Percentiles rank a stretch among this genome's conserved stretches.
These are phyloP conservation scores for Scelioninae gen. 1 DNA, from an alignment of 2,888 invertebrate species.

Conservation along the genomic window DNA sequence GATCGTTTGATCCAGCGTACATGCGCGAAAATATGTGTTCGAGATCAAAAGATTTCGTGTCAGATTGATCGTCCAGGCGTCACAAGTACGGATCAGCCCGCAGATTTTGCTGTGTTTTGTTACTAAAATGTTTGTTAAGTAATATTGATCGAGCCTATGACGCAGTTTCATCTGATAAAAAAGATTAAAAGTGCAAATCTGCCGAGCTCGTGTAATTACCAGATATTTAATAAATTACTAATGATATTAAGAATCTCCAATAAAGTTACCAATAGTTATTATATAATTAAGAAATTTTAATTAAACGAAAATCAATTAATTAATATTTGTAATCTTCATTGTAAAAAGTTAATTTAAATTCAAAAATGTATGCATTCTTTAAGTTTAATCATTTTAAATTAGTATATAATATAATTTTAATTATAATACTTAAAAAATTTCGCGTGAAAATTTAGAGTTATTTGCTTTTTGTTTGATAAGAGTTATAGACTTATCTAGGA, in stretches of 20 bases:
- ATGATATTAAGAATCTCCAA: not conserved
- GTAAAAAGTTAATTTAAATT: too few relatives aligned
- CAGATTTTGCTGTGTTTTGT: slow-evolving; percentile 37
- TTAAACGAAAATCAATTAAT: not conserved
- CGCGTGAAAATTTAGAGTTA: too few relatives aligned
- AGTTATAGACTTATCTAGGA: too few relatives aligned
- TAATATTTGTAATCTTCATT: too few relatives aligned
- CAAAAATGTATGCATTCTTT: too few relatives aligned
- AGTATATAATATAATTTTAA: too few relatives aligned
- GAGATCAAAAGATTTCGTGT: slow-evolving; percentile 64
- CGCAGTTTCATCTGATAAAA: slow-evolving; percentile 34
- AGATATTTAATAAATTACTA: slow-evolving; percentile 20
- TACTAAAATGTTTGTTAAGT: slow-evolving; percentile 54
- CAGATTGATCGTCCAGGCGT: slow-evolving; percentile 56
- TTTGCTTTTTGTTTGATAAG: not conserved
- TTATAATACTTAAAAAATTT: too few relatives aligned
- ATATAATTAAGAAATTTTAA: not conserved
- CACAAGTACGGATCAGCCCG: slow-evolving; percentile 27
- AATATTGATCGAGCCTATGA: slow-evolving; percentile 39
- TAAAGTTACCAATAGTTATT: not conserved
- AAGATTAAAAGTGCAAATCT: slow-evolving; percentile 21
- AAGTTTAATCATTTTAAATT: too few relatives aligned
- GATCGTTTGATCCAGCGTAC: slow-evolving; percentile 60
- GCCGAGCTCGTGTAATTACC: slow-evolving; percentile 26
- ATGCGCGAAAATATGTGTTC: slow-evolving; percentile 64